Base-by-base conservation (phyloP, 2,797 vertebrate genomes). In the Enteromius argenteus region DNA sequence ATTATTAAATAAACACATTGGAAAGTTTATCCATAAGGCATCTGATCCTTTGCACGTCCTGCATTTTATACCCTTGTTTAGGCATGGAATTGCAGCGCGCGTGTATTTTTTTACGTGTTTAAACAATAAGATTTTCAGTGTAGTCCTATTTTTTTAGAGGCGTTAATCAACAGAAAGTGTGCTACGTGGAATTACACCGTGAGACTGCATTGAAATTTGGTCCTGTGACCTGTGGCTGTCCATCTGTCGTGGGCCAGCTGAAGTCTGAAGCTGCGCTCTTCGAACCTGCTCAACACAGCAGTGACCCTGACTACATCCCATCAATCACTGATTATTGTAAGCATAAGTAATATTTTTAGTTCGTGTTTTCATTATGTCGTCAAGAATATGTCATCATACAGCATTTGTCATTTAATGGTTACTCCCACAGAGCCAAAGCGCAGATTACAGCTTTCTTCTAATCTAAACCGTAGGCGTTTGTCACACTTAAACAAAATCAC, bases 151-250 rank as follows among this genome's bases (percentile, higher is more conserved):
- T 15, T 56, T 58, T 37, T 42, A 44, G 9, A 60, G 0, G 15
- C 15, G 32, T 80, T 80, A 3, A 76, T 42, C 0, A 68, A 79
- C n/a, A 56, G 5, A 17, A 23, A 53, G 60, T 15, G 19, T 42
- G 46, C 2, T 56, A 1, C n/a, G 44, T 46, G 64, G 39, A 42
- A 51, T 46, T 66, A 37, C 27, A 79, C 64, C 75, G 74, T 84
- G 75, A 58, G 81, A 77, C 30, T 78, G 83, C 66, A 37, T 84
- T 78, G 67, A 79, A 72, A 84, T 84, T 72, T 53, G 72, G 46
- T 76, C 49, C 21, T 76, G 37, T 76, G 79, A 85, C n/a, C 71
- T 68, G 71, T 81, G 79, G 78, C 71, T 81, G 60, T 85, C 60
- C 84, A 85, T 85, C 79, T 81, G 84, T 35, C 46, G 46, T 27